Evolutionary conservation across 1,140 invertebrate species (phyloP).

Genomic region (Scaptomyza pallida): DNA sequence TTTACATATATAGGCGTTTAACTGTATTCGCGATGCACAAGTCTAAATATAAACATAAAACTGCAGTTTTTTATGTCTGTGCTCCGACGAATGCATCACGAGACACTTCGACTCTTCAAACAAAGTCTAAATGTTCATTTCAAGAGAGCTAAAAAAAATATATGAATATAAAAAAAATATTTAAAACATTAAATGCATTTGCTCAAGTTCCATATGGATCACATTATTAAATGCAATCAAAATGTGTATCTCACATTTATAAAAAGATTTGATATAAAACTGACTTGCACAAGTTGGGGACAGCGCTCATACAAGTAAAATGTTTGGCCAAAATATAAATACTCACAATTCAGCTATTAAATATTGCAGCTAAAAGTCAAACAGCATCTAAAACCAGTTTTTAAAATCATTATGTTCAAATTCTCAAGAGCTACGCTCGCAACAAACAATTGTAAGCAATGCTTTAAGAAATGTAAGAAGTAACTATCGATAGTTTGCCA

Average conservation of each 20-base stretch:
- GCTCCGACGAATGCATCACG: conserved; percentile 49
- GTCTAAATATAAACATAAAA: conserved; percentile 56
- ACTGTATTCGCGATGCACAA: conserved; percentile 34
- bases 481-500: not conserved
- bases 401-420: not conserved
- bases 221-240: not conserved
- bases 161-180: no score
- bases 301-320: no score
- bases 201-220: no score
- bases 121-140: no score
- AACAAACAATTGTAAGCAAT: not conserved
- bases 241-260: not conserved
- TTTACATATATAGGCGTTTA: conserved; percentile 34
- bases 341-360: not conserved
- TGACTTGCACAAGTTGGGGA: no score
- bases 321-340: not conserved
- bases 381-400: not conserved
- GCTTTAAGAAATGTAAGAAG: not conserved
- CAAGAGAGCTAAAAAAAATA: no score
- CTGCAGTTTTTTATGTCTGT: conserved; percentile 8
- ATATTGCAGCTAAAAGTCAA: not conserved
- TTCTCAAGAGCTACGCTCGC: not conserved
- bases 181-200: no score
- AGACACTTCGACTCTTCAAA: conserved; percentile 22
- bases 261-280: no score